Base-by-base conservation (phyloP, 2,888 invertebrate genomes). In the Ochropleura leucogaster region DNA sequence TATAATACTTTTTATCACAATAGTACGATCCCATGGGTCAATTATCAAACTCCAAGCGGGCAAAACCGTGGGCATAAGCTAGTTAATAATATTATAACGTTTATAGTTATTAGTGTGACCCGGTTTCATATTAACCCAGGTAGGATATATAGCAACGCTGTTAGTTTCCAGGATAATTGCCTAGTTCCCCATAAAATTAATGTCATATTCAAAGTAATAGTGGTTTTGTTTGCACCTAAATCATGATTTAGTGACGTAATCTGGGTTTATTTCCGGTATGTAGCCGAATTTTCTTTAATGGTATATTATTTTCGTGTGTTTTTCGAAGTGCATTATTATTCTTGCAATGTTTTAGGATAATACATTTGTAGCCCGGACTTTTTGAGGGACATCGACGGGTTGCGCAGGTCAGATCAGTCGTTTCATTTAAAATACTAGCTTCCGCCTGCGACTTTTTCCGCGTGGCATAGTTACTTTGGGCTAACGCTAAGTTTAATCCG, bases 171-270 rank as follows among this genome's bases (percentile, higher is more conserved):
- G 67, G 51, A 67, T 80, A 84, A 83, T 80, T 77, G 57, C 51
- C 47, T 16, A 3, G 47, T 74, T 83, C n/a, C 46, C 68, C 74
- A 74, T 86, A 85, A 78, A 76, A 78, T 80, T 84, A 62, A 84
- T 78, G 77, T 74, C 68, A 74, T 72, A 68, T 78, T 70, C 72
- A 57, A 76, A 81, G 67, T 72, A 80, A 68, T 76, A 65, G 55
- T 63, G 49, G 75, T 63, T 80, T 72, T 78, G 74, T 80, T 77
- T 66, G 44, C 49, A 42, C 53, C 47, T 30, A 64, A 68, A 63
- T 60, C 16, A 42, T 67, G 44, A 71, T 74, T 80, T 72, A 74
- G 9, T 71, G n/a, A 4, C 9, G 14, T 72, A 46, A 67, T 63
- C 62, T 18, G 53, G 12, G 30, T 83, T 68, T 49, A 3, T 40